Percentiles rank a stretch among this genome's conserved stretches.
phyloP scores from a whole-genome alignment of 2,113 vertebrate genomes.

The Enhydra lutris region DNA sequence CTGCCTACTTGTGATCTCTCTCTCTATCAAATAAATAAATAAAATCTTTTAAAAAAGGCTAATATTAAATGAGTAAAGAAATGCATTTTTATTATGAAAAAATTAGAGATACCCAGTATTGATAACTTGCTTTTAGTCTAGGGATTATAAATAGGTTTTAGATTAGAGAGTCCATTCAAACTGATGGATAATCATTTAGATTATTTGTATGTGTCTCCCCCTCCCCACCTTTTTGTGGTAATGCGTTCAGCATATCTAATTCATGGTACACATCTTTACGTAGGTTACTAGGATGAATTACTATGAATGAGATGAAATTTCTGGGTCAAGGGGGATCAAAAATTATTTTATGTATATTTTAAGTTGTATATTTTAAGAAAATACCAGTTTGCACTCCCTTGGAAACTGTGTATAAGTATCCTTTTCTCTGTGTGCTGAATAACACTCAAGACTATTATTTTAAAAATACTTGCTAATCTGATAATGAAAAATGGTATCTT shows the following conservation, averaged over 20 bases:
- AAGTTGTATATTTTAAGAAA: neutral
- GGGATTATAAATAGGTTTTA: neutral
- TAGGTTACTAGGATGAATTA: neutral
- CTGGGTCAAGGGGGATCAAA: neutral
- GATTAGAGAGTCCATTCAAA: neutral
- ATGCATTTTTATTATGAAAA: slow-evolving; percentile 9
- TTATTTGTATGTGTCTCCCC: neutral
- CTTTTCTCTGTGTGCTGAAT: neutral
- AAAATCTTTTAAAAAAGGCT: too few relatives aligned
- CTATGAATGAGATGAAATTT: neutral
- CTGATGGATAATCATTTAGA: neutral
- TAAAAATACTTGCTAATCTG: neutral
- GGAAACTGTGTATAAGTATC: neutral
- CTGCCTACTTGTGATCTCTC: too few relatives aligned
- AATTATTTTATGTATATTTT: neutral
- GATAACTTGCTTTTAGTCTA: neutral
- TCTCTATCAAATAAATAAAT: too few relatives aligned
- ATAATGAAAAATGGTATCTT: neutral
- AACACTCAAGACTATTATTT: neutral
- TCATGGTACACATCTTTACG: neutral
- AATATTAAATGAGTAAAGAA: neutral
- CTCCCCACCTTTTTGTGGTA: neutral
- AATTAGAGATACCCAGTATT: neutral
- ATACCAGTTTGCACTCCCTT: neutral
- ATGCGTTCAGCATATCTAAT: neutral